These are phyloP conservation scores for Cheiracanthium punctorium DNA, from an alignment of 2,888 invertebrate species.

Conservation along the genomic window DNA sequence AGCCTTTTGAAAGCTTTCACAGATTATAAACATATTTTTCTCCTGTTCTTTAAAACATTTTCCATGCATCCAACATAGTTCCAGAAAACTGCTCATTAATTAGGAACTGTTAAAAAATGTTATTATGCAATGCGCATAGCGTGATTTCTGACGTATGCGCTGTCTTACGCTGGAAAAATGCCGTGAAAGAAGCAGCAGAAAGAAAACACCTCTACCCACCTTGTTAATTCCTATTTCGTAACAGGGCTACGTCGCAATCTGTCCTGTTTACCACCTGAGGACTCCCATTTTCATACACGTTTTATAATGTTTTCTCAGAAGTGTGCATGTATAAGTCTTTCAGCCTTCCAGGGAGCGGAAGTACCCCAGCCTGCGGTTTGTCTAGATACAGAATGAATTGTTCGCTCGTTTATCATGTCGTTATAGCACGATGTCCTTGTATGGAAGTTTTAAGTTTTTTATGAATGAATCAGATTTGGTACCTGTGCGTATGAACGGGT, in stretches of 20 bases:
- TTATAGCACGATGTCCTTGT: background rate
- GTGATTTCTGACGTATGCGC: background rate
- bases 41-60: too few species aligned
- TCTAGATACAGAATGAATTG: background rate
- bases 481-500: too few species aligned
- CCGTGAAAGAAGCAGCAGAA: background rate
- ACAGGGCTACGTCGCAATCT: slow-evolving; percentile 35
- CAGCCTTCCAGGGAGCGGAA: slow-evolving; percentile 45
- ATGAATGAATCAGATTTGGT: background rate
- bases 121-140: background rate
- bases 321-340: background rate
- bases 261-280: slow-evolving; percentile 49
- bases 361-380: slow-evolving; percentile 18
- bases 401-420: background rate
- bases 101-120: too few species aligned
- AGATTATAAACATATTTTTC: too few species aligned
- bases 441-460: background rate
- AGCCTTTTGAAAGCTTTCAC: background rate
- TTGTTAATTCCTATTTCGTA: slow-evolving; percentile 35
- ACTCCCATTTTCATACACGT: slow-evolving; percentile 59
- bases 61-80: too few species aligned
- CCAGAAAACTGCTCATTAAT: too few species aligned
- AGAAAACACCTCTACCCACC: background rate
- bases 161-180: background rate
- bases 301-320: slow-evolving; percentile 39